Evolutionary conservation across 2,797 vertebrate species (phyloP).

Genomic region (Ficedula albicollis): DNA sequence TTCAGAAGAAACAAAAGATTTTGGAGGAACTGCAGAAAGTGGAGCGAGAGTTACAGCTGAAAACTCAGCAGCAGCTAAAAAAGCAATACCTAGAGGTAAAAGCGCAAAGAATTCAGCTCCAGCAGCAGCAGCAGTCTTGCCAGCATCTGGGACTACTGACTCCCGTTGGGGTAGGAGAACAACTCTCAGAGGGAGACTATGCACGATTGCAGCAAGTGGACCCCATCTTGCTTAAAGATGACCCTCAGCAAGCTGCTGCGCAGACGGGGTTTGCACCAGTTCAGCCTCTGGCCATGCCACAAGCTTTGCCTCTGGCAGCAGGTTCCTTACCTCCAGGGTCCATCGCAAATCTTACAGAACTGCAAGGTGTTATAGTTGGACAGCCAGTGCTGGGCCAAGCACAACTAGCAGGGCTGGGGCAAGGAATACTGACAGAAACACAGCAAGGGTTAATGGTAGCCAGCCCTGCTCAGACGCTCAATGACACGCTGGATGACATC

Average conservation of each 20-base stretch:
- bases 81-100: slow-evolving; percentile 86
- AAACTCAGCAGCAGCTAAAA: slow-evolving; percentile 86
- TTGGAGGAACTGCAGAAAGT: slow-evolving; percentile 86
- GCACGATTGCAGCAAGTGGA: slow-evolving; percentile 83
- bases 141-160: slow-evolving; percentile 83
- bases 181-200: slow-evolving; percentile 85
- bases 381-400: slow-evolving; percentile 86
- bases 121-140: slow-evolving; percentile 81
- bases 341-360: slow-evolving; percentile 85
- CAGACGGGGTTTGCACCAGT: slow-evolving; percentile 84
- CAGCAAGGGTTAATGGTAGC: slow-evolving; percentile 89
- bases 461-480: slow-evolving; percentile 88
- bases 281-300: slow-evolving; percentile 83
- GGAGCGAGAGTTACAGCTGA: slow-evolving; percentile 83
- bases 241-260: slow-evolving; percentile 79
- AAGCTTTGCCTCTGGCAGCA: slow-evolving; percentile 82
- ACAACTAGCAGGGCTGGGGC: slow-evolving; percentile 85
- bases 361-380: slow-evolving; percentile 86
- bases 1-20: slow-evolving; percentile 88
- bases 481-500: slow-evolving; percentile 89
- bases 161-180: slow-evolving; percentile 82
- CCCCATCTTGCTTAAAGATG: slow-evolving; percentile 82
- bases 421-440: slow-evolving; percentile 86
- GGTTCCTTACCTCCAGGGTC: slow-evolving; percentile 83
- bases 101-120: slow-evolving; percentile 83